Evolutionary conservation across 2,888 invertebrate species (phyloP).

Genomic region (Zygothrica quintamaculata): DNA sequence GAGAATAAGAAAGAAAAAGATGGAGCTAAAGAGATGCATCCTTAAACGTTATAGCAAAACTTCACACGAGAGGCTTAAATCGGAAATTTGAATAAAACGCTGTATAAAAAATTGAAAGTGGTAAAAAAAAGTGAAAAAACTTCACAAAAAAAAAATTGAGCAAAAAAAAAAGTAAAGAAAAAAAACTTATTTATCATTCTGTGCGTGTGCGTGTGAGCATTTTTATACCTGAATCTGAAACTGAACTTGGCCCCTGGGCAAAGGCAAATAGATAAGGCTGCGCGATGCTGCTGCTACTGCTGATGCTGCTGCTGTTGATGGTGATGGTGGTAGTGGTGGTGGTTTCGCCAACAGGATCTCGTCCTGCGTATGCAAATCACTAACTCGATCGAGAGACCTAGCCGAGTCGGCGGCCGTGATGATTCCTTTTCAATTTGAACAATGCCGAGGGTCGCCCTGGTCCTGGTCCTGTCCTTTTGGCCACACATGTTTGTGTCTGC

Average conservation of each 20-base stretch:
- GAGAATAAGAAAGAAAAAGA: slow-evolving; percentile 19
- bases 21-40: slow-evolving; percentile 48
- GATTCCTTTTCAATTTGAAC: slow-evolving; percentile 76
- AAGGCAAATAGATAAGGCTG: slow-evolving; percentile 76
- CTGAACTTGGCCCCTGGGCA: slow-evolving; percentile 37
- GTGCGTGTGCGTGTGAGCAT: slow-evolving; percentile 54
- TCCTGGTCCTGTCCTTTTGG: slow-evolving; percentile 57
- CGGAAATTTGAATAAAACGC: slow-evolving; percentile 73
- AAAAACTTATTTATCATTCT: slow-evolving; percentile 75
- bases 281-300: too few relatives aligned
- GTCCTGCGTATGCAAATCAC: slow-evolving; percentile 80
- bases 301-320: too few relatives aligned
- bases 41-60: slow-evolving; percentile 45
- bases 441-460: slow-evolving; percentile 68
- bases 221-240: slow-evolving; percentile 58
- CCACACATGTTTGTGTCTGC: slow-evolving; percentile 71
- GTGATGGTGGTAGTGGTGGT: slow-evolving; percentile 62
- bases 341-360: slow-evolving; percentile 38
- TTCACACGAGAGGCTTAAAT: slow-evolving; percentile 67
- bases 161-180: too few relatives aligned
- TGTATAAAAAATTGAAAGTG: slow-evolving; percentile 76
- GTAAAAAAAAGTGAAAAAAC: slow-evolving; percentile 79
- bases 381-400: slow-evolving; percentile 46
- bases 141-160: slow-evolving; percentile 72
- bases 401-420: slow-evolving; percentile 44